Percentiles rank a stretch among this genome's conserved stretches.
Evolutionary conservation across 2,888 invertebrate genomes (phyloP).

Genomic region (Eurytoma adleriae): DNA sequence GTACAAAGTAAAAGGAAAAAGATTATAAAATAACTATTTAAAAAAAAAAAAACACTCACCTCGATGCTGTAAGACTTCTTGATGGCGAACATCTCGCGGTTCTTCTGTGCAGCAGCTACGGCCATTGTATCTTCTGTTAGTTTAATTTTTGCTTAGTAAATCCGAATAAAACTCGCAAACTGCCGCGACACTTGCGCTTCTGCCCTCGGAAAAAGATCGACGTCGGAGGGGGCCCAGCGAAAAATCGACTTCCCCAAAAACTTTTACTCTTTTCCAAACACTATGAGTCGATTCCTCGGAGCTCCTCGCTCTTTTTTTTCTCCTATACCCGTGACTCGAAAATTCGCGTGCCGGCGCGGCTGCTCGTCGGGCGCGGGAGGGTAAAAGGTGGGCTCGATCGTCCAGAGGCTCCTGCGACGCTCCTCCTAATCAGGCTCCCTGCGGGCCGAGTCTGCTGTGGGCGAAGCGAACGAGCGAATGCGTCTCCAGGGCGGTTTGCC

Average conservation of each 20-base stretch:
- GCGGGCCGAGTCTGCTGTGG: slow-evolving; percentile 69
- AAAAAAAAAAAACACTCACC: slow-evolving; percentile 81
- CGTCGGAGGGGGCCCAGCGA: background rate
- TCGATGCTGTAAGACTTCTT: slow-evolving; percentile 98
- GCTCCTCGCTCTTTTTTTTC: background rate
- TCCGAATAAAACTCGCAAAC: slow-evolving; percentile 24
- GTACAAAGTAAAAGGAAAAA: background rate
- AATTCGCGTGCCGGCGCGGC: background rate
- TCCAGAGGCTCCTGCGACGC: slow-evolving; percentile 19
- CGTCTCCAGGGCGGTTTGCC: slow-evolving; percentile 74
- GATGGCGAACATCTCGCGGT: slow-evolving; percentile 97
- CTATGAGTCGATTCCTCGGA: slow-evolving; percentile 25
- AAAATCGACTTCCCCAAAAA: slow-evolving; percentile 29
- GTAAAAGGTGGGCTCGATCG: background rate
- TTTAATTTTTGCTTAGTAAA: slow-evolving; percentile 6
- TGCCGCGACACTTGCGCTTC: slow-evolving; percentile 37
- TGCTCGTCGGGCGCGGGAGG: background rate
- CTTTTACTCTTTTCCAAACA: background rate
- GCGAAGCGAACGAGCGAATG: slow-evolving; percentile 75
- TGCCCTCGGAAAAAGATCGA: background rate
- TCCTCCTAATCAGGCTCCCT: slow-evolving; percentile 63
- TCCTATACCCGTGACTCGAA: background rate
- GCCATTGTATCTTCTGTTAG: slow-evolving; percentile 81
- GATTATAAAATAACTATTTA: background rate
- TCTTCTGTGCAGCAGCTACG: slow-evolving; percentile 94